Conservation (phyloP, 1,140 invertebrate genomes). For the Dendrolimus kikuchii region DNA sequence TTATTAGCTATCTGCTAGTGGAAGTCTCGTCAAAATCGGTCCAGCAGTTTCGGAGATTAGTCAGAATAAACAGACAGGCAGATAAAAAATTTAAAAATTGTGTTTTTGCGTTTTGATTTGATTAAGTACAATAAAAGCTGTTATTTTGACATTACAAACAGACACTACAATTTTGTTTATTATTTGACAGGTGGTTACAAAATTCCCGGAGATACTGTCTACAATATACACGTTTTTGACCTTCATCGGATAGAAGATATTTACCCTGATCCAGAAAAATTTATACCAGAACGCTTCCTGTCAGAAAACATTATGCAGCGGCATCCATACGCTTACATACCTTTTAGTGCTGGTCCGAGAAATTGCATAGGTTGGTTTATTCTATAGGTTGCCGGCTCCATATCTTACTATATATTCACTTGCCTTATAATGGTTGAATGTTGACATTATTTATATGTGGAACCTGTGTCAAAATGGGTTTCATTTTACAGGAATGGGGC, state of each 20-base stretch:
- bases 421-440: not conserved
- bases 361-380: slow-evolving; percentile 11
- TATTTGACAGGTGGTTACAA: slow-evolving; percentile 5
- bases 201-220: slow-evolving; percentile 4
- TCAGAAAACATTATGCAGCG: slow-evolving; percentile 4
- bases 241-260: slow-evolving; percentile 8
- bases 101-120: no score
- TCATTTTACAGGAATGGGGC: no score
- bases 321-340: slow-evolving; percentile 13
- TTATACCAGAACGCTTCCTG: slow-evolving; percentile 11
- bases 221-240: slow-evolving; percentile 12
- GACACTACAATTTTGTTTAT: no score
- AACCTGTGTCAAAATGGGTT: no score
- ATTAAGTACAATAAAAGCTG: no score
- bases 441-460: no score
- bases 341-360: slow-evolving; percentile 13
- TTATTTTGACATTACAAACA: no score
- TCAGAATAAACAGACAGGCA: no score
- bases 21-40: no score
- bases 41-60: no score
- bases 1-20: no score
- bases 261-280: slow-evolving; percentile 10
- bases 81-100: no score
- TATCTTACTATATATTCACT: not conserved
- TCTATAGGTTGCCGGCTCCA: not conserved